Percentiles rank a stretch among this genome's conserved stretches.
phyloP scores from a whole-genome alignment of 2,113 vertebrate species.

The Uropsilus gracilis region DNA sequence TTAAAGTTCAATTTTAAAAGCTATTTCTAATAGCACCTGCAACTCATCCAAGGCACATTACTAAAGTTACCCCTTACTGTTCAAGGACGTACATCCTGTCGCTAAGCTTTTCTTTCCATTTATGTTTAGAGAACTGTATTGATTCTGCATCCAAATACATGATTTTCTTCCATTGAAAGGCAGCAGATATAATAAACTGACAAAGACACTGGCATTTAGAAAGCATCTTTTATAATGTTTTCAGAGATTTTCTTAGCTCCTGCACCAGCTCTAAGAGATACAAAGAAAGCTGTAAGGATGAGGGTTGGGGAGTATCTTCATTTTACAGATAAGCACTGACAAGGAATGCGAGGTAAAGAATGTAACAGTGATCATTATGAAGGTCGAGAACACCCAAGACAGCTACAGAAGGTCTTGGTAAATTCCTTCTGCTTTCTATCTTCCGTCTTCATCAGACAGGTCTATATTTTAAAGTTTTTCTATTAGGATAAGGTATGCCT shows the following conservation, averaged over 20 bases:
- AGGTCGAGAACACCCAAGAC: slow-evolving; percentile 29
- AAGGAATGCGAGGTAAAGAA: slow-evolving; percentile 31
- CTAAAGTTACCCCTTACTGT: background rate
- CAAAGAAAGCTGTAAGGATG: background rate
- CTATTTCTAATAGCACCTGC: slow-evolving; percentile 2
- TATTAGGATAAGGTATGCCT: slow-evolving; percentile 41
- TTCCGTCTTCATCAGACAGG: slow-evolving; percentile 26
- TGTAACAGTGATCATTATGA: background rate
- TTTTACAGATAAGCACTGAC: slow-evolving; percentile 24
- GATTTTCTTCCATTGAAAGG: slow-evolving; percentile 55
- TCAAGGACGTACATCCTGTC: slow-evolving; percentile 3
- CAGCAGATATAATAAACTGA: background rate
- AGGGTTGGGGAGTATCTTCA: background rate
- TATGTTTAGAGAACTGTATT: slow-evolving; percentile 2
- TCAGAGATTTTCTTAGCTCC: slow-evolving; percentile 55
- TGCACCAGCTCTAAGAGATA: background rate
- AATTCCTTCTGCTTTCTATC: background rate
- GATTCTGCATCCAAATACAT: slow-evolving; percentile 38
- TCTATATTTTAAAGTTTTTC: background rate
- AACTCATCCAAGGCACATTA: background rate
- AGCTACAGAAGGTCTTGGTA: background rate
- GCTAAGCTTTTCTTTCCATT: slow-evolving; percentile 46
- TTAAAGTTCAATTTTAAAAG: background rate
- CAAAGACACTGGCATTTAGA: slow-evolving; percentile 27
- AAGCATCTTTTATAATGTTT: slow-evolving; percentile 53